Base-by-base conservation (phyloP, 2,888 invertebrate genomes). In the Rhamphomyia laevipes region DNA sequence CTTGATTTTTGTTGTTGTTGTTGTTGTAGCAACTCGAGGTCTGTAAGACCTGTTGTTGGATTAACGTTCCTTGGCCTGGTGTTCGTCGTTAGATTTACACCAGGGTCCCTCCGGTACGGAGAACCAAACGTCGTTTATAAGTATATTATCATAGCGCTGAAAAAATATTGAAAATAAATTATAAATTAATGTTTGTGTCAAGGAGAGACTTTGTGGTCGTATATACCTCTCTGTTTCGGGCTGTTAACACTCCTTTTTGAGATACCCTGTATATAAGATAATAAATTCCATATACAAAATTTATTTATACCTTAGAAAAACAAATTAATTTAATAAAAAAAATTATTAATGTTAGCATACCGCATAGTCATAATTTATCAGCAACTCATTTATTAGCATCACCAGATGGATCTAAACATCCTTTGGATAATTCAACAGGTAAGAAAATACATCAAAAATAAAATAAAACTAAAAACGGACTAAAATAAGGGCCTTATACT, bases 381-480 rank as follows among this genome's bases (percentile, higher is more conserved):
- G 87, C 87, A 47, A 87, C 87, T 54, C 80, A 87, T 52, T 76
- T 89, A 50, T 76, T 89, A 57, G 82, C 86, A 55, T 87, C 88
- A 46, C 87, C 88, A 54, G 87, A 87, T 70, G 85, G 86, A 46
- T 84, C 86, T 40, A 75, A 86, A 51, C 85, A 85, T 63, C 81
- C 84, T 50, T 72, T 86, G 57, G 86, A 86, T 63, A 80, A 77
- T 66, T 75, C 70, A 54, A 79, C 74, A 70, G 82, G 81, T 81
- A 68, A 40, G 12, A 16, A 7, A 37, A n/a, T 31, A 35, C 2
- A 13, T 41, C n/a, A n/a, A n/a, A n/a, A n/a, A n/a, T n/a, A n/a
- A n/a, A n/a, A n/a, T n/a, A n/a, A n/a, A n/a, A n/a, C n/a, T n/a
- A n/a, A n/a, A n/a, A n/a, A n/a, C n/a, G n/a, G n/a, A n/a, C n/a